phyloP scores from a whole-genome alignment of 2,113 vertebrate species.

The Candoia aspera region DNA sequence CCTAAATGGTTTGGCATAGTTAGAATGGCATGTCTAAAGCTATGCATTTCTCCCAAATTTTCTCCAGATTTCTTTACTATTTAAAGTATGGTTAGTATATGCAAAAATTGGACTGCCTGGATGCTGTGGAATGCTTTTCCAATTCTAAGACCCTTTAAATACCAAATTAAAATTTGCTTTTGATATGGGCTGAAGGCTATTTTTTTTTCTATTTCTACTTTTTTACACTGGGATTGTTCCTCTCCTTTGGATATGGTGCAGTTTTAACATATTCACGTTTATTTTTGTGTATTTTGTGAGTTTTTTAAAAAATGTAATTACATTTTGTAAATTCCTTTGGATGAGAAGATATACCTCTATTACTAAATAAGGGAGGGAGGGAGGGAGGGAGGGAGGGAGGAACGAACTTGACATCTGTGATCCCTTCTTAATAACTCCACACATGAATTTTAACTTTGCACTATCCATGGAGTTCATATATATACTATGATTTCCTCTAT shows the following conservation, averaged over 20 bases:
- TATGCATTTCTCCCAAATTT: not conserved
- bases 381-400: too few species aligned
- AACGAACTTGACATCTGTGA: not conserved
- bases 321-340: not conserved
- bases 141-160: not conserved
- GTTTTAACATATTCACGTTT: not conserved
- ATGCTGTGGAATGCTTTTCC: not conserved
- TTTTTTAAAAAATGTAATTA: not conserved
- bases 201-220: not conserved
- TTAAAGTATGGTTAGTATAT: not conserved
- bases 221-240: not conserved
- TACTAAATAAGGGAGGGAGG: too few species aligned
- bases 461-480: not conserved
- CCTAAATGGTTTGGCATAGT: not conserved
- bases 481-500: not conserved
- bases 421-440: not conserved
- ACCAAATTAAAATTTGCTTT: not conserved
- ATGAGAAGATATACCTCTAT: not conserved
- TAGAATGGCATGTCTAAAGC: not conserved
- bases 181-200: too few species aligned
- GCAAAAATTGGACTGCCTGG: not conserved
- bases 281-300: not conserved
- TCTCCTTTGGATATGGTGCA: not conserved
- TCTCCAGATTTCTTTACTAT: not conserved
- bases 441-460: not conserved